These are phyloP conservation scores for Phasia obesa DNA, from an alignment of 2,888 invertebrate species.

Conservation along the genomic window DNA sequence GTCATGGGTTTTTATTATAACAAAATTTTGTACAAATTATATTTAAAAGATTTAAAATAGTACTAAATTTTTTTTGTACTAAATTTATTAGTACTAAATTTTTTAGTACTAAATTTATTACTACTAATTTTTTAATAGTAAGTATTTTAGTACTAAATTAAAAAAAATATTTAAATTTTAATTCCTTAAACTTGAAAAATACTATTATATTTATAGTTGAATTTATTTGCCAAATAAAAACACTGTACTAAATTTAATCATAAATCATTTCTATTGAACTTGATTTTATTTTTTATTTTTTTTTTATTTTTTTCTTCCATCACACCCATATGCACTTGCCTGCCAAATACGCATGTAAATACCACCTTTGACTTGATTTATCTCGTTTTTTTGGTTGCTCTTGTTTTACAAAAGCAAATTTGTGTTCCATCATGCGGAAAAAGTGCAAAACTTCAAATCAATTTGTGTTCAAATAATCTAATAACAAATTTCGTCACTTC, in stretches of 20 bases:
- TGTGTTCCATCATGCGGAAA: conserved; percentile 52
- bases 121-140: neutral
- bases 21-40: too few relatives aligned
- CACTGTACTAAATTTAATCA: neutral
- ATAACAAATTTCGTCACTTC: conserved; percentile 63
- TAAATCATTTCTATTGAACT: conserved; percentile 39
- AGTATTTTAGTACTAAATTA: neutral
- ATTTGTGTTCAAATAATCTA: conserved; percentile 66
- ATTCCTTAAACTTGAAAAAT: too few relatives aligned
- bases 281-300: neutral
- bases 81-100: neutral
- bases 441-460: conserved; percentile 61
- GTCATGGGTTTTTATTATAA: too few relatives aligned
- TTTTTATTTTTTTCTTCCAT: neutral
- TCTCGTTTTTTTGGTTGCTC: conserved; percentile 16
- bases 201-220: too few relatives aligned
- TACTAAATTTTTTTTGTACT: neutral
- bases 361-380: conserved; percentile 53
- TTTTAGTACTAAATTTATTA: neutral
- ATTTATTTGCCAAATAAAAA: neutral
- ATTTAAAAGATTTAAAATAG: too few relatives aligned
- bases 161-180: too few relatives aligned
- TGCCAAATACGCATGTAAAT: conserved; percentile 51
- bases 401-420: conserved; percentile 51
- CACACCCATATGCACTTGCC: conserved; percentile 11